Base-by-base conservation (phyloP, 2,888 invertebrate genomes). In the Pyrochroa serraticornis region DNA sequence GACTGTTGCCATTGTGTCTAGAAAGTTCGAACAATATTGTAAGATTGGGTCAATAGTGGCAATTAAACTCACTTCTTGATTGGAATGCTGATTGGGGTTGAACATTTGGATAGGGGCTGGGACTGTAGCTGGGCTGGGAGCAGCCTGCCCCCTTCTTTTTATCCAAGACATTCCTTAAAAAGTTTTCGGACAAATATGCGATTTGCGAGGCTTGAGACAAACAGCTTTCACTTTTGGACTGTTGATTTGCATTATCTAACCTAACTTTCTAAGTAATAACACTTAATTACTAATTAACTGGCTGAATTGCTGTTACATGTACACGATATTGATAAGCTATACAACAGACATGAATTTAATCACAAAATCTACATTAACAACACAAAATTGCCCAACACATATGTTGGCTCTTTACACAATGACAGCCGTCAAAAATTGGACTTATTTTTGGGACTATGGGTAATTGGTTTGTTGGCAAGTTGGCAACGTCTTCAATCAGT, bases 1-100 rank as follows among this genome's bases (percentile, higher is more conserved):
- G 78, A 79, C 64, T 78, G 80, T 63, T 79, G 81, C 72, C 77
- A 76, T 47, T 77, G 74, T 50, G 65, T 73, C 71, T 75, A 50
- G 32, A 66, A 65, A 62, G 5, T 22, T 22, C 30, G 35, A 36
- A 45, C 33, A 37, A 45, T 49, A 47, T 35, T 36, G n/a, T 7
- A 35, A 45, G 22, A 39, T 46, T 35, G n/a, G n/a, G n/a, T 33
- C 32, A 6, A 41, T 9, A 7, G 1, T 5, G 1, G 49, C 9
- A 30, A 39, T 8, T 30, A 6, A 37, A 67, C 61, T 70, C 71
- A 77, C 77, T 68, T 76, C 75, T 69, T 74, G 72, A 58, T 68
- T 64, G 71, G 72, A 73, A 76, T 77, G 77, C 71, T 78, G 77
- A 72, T 77, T 78, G 12, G 79, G 77, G 62, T 79, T 78, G 66